phyloP scores from a whole-genome alignment of 2,113 vertebrate species.

The Leptocoma aspasia region DNA sequence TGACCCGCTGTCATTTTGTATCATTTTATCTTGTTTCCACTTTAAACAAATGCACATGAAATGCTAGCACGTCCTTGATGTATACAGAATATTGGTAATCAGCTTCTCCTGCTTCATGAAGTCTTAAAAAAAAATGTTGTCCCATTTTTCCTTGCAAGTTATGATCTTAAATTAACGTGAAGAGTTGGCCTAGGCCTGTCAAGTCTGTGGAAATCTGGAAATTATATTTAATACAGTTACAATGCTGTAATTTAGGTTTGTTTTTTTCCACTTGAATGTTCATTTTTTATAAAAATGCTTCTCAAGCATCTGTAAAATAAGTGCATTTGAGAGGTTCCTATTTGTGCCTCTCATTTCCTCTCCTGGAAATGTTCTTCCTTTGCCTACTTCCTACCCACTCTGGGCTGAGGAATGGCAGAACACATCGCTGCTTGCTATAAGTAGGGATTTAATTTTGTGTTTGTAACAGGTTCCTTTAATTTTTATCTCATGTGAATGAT shows the following conservation, averaged over 20 bases:
- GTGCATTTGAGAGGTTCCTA: not conserved
- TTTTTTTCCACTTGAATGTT: not conserved
- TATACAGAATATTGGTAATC: not conserved
- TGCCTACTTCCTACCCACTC: not conserved
- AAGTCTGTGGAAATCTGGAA: not conserved
- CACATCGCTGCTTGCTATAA: fast-evolving
- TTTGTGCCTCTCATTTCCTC: not conserved
- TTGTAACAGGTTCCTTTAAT: not conserved
- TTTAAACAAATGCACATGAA: not conserved
- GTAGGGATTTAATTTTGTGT: not conserved
- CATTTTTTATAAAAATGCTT: not conserved
- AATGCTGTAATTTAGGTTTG: not conserved
- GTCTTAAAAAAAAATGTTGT: not conserved
- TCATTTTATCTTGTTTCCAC: not conserved
- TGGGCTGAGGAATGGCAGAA: not conserved
- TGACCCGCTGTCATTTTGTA: not conserved
- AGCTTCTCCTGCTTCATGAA: not conserved
- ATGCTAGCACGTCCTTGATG: not conserved
- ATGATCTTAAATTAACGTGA: not conserved
- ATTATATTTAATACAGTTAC: not conserved
- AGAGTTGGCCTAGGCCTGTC: not conserved
- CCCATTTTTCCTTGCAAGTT: not conserved
- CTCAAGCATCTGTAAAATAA: not conserved
- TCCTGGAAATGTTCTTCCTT: not conserved
- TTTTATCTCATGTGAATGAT: not conserved